These are phyloP conservation scores for Hylomyscus alleni DNA, from an alignment of 2,797 vertebrate species.

Conservation along the genomic window DNA sequence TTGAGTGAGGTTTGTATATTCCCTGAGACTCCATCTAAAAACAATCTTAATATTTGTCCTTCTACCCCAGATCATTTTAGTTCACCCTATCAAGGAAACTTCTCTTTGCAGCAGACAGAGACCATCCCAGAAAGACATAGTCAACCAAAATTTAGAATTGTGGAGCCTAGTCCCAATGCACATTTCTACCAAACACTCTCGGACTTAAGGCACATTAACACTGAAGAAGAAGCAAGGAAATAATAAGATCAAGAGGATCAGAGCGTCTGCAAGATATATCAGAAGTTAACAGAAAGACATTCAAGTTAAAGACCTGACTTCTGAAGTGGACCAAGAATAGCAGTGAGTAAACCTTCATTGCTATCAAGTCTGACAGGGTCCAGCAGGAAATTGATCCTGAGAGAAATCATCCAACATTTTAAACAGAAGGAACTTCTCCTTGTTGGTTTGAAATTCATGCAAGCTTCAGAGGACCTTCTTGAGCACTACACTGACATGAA, in stretches of 20 bases:
- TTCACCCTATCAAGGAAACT: neutral
- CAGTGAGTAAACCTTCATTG: constrained; percentile 94
- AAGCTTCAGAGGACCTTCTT: constrained; percentile 94
- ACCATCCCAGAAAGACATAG: neutral
- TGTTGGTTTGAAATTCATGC: constrained; percentile 93
- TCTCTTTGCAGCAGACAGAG: neutral
- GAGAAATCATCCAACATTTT: constrained; percentile 95
- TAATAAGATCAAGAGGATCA: neutral
- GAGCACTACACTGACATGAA: constrained; percentile 95
- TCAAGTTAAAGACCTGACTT: neutral
- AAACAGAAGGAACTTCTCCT: constrained; percentile 95
- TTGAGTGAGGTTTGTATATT: neutral
- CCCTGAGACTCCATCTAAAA: neutral
- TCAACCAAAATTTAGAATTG: neutral
- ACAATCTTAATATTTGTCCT: neutral
- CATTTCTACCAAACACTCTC: neutral
- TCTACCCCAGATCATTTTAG: neutral
- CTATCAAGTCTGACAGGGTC: constrained; percentile 96
- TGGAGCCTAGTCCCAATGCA: neutral
- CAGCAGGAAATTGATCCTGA: constrained; percentile 93
- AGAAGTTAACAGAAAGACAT: neutral
- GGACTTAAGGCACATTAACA: neutral
- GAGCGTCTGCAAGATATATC: neutral
- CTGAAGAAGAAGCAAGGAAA: neutral
- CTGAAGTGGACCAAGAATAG: constrained; percentile 87